Evolutionary conservation across 92 coral and sea anemone species (phyloP), one percentile per base, ranked within the genome.

Genomic region (Palythoa caribaeorum): DNA sequence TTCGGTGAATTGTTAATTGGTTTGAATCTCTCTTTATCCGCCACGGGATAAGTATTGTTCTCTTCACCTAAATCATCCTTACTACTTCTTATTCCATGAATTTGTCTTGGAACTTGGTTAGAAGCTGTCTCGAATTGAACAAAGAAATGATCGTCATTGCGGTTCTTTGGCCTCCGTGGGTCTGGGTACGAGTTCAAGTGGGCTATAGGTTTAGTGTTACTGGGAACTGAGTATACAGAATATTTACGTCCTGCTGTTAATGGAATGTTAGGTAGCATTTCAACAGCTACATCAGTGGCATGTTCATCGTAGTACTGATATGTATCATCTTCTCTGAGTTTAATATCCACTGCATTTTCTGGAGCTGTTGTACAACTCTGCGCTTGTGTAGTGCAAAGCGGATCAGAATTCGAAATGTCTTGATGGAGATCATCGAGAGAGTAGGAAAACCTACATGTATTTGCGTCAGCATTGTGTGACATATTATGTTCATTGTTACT

Each of bases 221-320:
- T 35, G 1, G 94, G 94, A 47, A 91, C 44, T 19, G 92, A 86
- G 20, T 89, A 92, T 38, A 92, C 87, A 37, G 94, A 86, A 55
- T 92, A 92, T 52, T 92, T 68, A 16, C 90, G 88, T 7, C 83
- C 90, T 44, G 60, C 40, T 20, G 11, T 68, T 16, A 44, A 28
- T 1, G 51, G 38, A 2, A 20, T 38, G 40, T 65, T 69, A 1
- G 74, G 47, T 68, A 13, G 13, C 40, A 62, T 16, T n/a, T 28
- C n/a, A 47, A 81, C 5, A 17, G 28, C 38, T n/a, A 54, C 14
- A 65, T 28, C 15, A 0, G 8, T 53, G 50, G n/a, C 37, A 13
- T 19, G 52, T 17, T 57, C 39, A 57, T 35, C 20, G 52, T 75
- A 47, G 21, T 5, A 38, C 48, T 63, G 48, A 19, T 62, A 5